Percentiles rank a stretch among this genome's conserved stretches.
These are phyloP conservation scores for Maniola jurtina DNA, from an alignment of 1,140 invertebrate genomes.

Conservation along the genomic window DNA sequence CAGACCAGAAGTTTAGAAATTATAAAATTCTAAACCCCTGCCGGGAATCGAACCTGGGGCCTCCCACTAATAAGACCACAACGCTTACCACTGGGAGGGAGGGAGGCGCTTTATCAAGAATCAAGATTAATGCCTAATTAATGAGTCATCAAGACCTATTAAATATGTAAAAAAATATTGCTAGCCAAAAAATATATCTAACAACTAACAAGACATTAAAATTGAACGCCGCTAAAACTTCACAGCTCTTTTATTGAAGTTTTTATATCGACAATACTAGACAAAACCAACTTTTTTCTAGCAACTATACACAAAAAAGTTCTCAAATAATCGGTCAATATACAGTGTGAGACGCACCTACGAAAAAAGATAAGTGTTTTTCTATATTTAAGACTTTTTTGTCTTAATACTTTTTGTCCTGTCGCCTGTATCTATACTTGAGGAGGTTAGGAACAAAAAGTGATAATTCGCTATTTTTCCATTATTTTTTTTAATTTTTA, in stretches of 20 bases:
- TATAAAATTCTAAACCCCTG: too few species aligned
- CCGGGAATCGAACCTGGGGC: too few species aligned
- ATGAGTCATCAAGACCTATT: too few species aligned
- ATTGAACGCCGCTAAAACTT: neutral
- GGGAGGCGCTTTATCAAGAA: too few species aligned
- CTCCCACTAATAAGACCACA: too few species aligned
- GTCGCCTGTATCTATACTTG: too few species aligned
- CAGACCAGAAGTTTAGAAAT: too few species aligned
- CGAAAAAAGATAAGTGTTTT: neutral
- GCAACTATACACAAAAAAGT: neutral
- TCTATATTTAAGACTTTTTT: neutral
- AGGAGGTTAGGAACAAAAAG: too few species aligned
- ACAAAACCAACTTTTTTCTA: neutral
- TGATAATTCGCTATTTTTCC: too few species aligned
- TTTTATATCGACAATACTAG: neutral
- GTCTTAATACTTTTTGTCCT: neutral
- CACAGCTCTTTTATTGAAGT: neutral
- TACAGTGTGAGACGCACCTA: neutral
- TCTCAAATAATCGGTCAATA: neutral
- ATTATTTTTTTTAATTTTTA: too few species aligned
- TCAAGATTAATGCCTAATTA: too few species aligned
- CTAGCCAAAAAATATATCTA: neutral
- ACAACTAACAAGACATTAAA: neutral
- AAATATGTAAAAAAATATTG: neutral
- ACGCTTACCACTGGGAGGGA: too few species aligned